phyloP scores from a whole-genome alignment of 2,113 vertebrate genomes.

The Capra hircus region DNA sequence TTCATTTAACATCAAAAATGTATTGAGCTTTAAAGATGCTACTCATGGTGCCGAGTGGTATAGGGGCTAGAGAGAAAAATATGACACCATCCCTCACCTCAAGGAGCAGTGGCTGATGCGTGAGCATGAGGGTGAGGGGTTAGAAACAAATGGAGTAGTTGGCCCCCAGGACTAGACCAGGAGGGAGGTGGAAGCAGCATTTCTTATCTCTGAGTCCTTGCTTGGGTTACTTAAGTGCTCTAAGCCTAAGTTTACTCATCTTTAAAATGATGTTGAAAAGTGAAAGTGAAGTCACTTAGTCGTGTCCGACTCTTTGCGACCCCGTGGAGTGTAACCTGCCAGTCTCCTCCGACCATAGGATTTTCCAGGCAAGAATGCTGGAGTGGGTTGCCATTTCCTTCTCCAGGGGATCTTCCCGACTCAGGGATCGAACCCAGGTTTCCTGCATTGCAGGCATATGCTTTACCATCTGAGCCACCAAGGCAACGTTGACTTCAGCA shows the following conservation, averaged over 20 bases:
- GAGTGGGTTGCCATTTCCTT: not conserved
- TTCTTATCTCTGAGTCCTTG: not conserved
- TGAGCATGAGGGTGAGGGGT: not conserved
- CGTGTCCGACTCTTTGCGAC: not conserved
- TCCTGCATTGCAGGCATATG: not conserved
- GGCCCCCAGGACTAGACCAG: not conserved
- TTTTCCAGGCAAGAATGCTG: not conserved
- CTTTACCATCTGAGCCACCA: not conserved
- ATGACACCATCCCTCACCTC: fast-evolving
- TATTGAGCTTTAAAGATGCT: not conserved
- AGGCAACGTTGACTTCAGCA: not conserved
- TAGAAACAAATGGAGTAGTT: not conserved
- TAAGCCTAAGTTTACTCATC: not conserved
- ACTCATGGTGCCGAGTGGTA: not conserved
- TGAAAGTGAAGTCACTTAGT: not conserved
- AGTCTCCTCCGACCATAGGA: not conserved
- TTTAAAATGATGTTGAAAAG: not conserved
- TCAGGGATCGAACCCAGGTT: not conserved
- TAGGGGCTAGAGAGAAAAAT: not conserved
- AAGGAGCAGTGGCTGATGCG: too few relatives aligned
- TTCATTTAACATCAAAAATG: not conserved
- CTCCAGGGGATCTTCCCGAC: not conserved
- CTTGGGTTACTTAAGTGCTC: not conserved
- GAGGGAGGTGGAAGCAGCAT: not conserved
- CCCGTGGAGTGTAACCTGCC: not conserved